Conservation (phyloP, 2,888 invertebrate genomes). For the Clepsis dumicolana region DNA sequence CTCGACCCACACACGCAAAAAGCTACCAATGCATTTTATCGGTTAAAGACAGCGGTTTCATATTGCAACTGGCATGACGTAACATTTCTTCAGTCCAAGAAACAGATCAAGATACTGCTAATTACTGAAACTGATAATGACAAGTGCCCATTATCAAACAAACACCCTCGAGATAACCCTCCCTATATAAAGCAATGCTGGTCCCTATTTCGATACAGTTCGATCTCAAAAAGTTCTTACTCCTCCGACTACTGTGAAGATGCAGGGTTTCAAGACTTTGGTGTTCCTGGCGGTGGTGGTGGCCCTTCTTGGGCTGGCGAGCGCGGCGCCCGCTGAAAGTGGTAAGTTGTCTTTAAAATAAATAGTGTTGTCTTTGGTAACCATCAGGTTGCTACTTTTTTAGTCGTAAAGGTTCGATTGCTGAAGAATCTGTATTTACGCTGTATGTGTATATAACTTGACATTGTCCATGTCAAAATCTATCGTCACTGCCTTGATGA, state of each 20-base stretch:
- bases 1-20: too few relatives aligned
- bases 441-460: too few relatives aligned
- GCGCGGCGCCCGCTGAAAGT: conserved; percentile 19
- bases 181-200: background rate
- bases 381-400: too few relatives aligned
- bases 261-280: conserved; percentile 33
- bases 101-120: background rate
- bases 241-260: conserved; percentile 11
- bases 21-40: too few relatives aligned
- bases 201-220: background rate
- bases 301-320: conserved; percentile 28
- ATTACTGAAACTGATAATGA: conserved; percentile 2
- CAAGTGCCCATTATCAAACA: background rate
- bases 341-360: conserved; percentile 8
- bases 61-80: background rate
- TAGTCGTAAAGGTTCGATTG: too few relatives aligned
- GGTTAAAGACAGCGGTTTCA: background rate
- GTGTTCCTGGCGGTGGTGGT: conserved; percentile 22
- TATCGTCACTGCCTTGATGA: too few relatives aligned
- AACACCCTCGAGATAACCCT: background rate
- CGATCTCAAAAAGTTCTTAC: background rate
- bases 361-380: background rate
- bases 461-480: too few relatives aligned
- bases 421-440: too few relatives aligned
- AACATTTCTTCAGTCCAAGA: background rate